Percentiles rank a stretch among this genome's conserved stretches.
Evolutionary conservation across 2,888 invertebrate genomes (phyloP).

Genomic region (Callinectes sapidus): DNA sequence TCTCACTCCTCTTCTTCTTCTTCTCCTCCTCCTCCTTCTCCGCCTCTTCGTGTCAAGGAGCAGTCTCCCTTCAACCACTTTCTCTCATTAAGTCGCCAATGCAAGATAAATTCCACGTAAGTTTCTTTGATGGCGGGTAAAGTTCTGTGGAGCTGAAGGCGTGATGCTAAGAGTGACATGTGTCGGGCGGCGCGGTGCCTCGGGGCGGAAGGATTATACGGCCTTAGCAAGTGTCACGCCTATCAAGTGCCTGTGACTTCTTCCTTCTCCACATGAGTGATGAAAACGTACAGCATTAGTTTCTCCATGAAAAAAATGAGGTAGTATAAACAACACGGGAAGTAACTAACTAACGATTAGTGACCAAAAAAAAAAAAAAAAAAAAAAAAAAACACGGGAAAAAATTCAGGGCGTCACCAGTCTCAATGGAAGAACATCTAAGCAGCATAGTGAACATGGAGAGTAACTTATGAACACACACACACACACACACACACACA

Average conservation of each 20-base stretch:
- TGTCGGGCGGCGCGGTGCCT: background rate
- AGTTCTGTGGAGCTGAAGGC: background rate
- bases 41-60: background rate
- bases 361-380: no score
- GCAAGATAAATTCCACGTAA: background rate
- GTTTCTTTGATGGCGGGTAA: conserved; percentile 1
- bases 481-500: no score
- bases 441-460: background rate
- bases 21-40: background rate
- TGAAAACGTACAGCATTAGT: background rate
- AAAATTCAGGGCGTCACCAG: no score
- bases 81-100: conserved; percentile 14
- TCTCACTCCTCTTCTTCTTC: background rate
- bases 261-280: background rate
- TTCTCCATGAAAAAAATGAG: background rate
- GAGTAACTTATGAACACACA: background rate
- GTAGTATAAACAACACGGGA: background rate
- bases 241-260: background rate
- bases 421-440: no score
- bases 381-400: no score
- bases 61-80: background rate
- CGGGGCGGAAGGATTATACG: background rate
- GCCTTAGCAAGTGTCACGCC: background rate
- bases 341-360: no score
- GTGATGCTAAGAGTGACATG: background rate